Evolutionary conservation across 2,113 vertebrate genomes (phyloP).

Genomic region (Ophthalmolycus amberensis): DNA sequence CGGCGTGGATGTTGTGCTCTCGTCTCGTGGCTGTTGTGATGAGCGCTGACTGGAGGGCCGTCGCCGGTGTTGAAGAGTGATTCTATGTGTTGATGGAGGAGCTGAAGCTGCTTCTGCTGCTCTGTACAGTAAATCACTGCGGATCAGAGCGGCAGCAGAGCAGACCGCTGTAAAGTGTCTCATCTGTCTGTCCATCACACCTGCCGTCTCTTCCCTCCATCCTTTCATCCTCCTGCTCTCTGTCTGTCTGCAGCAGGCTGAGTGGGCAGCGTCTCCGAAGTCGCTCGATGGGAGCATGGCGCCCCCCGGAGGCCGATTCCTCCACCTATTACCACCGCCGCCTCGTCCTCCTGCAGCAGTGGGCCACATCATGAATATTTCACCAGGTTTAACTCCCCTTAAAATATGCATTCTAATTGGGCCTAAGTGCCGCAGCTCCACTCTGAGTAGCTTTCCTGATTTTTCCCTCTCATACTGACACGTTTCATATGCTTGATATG

Average conservation of each 20-base stretch:
- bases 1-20: neutral
- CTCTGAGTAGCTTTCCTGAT: slow-evolving; percentile 70
- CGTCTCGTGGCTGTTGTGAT: no score
- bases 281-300: slow-evolving; percentile 51
- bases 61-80: neutral
- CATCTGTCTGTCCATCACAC: slow-evolving; percentile 33
- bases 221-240: slow-evolving; percentile 2
- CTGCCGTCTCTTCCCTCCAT: slow-evolving; percentile 27
- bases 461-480: slow-evolving; percentile 65
- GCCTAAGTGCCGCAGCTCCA: slow-evolving; percentile 72
- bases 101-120: neutral
- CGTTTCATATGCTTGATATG: slow-evolving; percentile 59
- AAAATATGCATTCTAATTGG: slow-evolving; percentile 83
- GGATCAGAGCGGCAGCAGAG: slow-evolving; percentile 18
- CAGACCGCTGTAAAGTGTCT: neutral
- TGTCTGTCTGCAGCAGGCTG: slow-evolving; percentile 20
- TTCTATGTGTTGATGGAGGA: neutral
- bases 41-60: slow-evolving; percentile 7
- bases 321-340: slow-evolving; percentile 18
- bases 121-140: slow-evolving; percentile 16
- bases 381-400: slow-evolving; percentile 77
- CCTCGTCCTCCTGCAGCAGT: slow-evolving; percentile 41
- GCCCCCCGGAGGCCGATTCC: slow-evolving; percentile 70
- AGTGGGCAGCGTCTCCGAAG: neutral
- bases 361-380: slow-evolving; percentile 80